Base-by-base conservation (phyloP, 2,797 vertebrate species). In the Fratercula arctica region DNA sequence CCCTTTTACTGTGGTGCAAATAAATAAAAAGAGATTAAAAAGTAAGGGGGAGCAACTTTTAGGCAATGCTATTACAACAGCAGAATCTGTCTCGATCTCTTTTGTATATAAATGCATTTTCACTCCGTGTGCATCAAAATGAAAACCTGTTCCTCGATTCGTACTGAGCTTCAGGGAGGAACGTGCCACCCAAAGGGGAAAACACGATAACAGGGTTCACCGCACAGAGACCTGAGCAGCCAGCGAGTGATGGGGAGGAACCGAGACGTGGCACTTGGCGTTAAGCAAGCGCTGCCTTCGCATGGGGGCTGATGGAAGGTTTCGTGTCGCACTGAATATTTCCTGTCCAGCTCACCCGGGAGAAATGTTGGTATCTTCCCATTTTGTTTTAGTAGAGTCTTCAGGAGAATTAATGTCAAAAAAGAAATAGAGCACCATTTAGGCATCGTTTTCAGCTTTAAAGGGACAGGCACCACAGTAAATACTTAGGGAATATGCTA, bases 351-450 rank as follows among this genome's bases (percentile, higher is more conserved):
- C 73, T 87, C 89, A 94, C 69, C 88, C 45, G 0, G 80, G 61
- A 87, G 89, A 94, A 78, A 83, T 0, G 61, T 63, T 96, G 92
- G 95, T 93, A 92, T 76, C 79, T 93, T 85, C 93, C 87, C 29
- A 21, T 87, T 89, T 88, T 85, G 73, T 91, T 96, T 87, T 43
- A 85, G 82, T 51, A 17, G 72, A 89, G 46, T 89, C 85, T 95
- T 96, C 73, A 84, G 67, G 87, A 96, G 76, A 96, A 95, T 93
- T 94, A 85, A 87, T 81, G 54, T 96, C 26, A 89, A 64, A 76
- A 88, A 88, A 78, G 33, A 95, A 95, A 85, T 14, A 92, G 81
- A 93, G 50, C 67, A 48, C 54, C 82, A 26, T 82, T 94, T 73
- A 82, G 74, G 74, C 91, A 67, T 85, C 13, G 0, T 89, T 92